Percentiles rank a stretch among this genome's conserved stretches.
Evolutionary conservation across 2,797 vertebrate species (phyloP).

Genomic region (Microhierax caerulescens): DNA sequence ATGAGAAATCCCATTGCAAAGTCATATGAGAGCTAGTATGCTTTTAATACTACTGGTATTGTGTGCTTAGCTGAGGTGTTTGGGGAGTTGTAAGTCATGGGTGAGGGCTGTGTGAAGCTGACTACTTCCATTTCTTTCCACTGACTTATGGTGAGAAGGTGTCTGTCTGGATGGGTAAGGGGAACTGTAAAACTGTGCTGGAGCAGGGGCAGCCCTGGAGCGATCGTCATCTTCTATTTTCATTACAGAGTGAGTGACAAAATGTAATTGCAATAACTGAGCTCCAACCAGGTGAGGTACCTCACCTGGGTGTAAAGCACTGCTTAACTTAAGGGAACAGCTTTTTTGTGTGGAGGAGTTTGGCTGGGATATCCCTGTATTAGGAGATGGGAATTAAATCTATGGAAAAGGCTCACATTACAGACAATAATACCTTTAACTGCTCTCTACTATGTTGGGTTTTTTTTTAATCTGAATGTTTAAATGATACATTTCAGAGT

Average conservation of each 20-base stretch:
- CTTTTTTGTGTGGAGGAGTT: neutral
- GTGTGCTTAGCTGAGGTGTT: neutral
- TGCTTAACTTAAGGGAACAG: rapidly evolving
- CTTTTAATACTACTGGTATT: neutral
- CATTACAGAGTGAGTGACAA: neutral
- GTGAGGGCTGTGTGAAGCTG: neutral
- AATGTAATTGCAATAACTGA: neutral
- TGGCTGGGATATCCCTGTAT: neutral
- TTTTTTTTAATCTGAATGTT: neutral
- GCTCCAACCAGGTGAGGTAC: neutral
- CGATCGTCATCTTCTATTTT: neutral
- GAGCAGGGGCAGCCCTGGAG: neutral
- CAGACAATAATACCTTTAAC: neutral
- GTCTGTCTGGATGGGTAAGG: neutral
- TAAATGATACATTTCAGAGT: neutral
- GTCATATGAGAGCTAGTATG: neutral
- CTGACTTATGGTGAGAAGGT: neutral
- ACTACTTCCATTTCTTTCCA: neutral
- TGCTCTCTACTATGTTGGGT: rapidly evolving
- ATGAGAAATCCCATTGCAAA: neutral
- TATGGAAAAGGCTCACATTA: neutral
- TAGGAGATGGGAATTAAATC: neutral
- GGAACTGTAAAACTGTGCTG: neutral
- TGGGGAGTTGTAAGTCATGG: neutral
- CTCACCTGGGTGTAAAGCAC: neutral